Evolutionary conservation across 2,888 invertebrate genomes (phyloP).

Genomic region (Autographa pulchrina): DNA sequence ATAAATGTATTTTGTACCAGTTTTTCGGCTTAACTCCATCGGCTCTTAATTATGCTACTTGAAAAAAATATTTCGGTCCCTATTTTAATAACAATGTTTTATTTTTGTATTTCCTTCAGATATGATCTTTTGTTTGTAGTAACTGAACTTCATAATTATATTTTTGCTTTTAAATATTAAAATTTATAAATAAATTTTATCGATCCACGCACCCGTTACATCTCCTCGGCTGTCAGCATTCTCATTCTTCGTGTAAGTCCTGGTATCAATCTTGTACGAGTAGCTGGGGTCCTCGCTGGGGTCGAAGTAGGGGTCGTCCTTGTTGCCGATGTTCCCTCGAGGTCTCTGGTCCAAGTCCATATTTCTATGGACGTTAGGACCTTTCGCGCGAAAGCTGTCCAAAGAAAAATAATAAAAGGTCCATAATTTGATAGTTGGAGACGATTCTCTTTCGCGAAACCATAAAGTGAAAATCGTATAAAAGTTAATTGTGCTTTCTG

Average conservation of each 20-base stretch:
- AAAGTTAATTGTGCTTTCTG: too few species aligned
- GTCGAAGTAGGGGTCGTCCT: conserved; percentile 93
- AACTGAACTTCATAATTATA: too few species aligned
- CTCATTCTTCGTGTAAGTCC: conserved; percentile 92
- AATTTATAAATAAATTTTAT: too few species aligned
- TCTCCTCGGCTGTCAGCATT: conserved; percentile 90
- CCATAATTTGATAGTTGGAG: not conserved
- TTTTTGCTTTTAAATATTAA: too few species aligned
- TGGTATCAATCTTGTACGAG: conserved; percentile 91
- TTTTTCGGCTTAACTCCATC: too few species aligned
- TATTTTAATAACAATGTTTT: too few species aligned
- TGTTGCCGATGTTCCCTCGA: conserved; percentile 91
- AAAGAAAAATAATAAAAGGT: not conserved
- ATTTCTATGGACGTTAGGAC: conserved; percentile 93
- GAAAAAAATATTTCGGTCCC: too few species aligned
- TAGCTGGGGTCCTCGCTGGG: conserved; percentile 94
- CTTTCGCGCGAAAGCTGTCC: conserved; percentile 91
- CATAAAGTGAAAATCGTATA: too few species aligned
- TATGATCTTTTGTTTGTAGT: too few species aligned
- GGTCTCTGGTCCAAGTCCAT: conserved; percentile 92
- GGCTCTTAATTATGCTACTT: too few species aligned
- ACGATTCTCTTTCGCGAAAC: not conserved
- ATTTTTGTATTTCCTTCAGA: too few species aligned
- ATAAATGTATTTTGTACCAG: too few species aligned
- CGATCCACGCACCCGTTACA: conserved; percentile 85